Evolutionary conservation across 1,140 invertebrate species (phyloP).

Genomic region (honey bee (Apis mellifera)): DNA sequence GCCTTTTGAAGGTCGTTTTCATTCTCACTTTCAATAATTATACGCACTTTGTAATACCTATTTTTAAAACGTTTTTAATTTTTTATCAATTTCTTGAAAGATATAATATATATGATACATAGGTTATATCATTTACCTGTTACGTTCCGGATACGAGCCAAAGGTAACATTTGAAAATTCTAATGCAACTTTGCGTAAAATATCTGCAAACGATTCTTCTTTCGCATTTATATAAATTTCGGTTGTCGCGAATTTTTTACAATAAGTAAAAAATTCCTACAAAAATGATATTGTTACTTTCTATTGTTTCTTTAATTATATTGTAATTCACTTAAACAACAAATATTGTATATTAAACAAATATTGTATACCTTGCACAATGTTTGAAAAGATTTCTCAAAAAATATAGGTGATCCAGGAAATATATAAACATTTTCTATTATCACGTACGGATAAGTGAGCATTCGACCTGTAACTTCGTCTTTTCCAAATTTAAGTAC

Average conservation of each 20-base stretch:
- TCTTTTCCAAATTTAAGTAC: constrained; percentile 78
- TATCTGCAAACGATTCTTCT: constrained; percentile 79
- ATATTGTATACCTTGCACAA: constrained; percentile 75
- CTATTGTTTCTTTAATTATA: neutral
- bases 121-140: constrained; percentile 67
- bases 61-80: constrained; percentile 24
- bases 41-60: constrained; percentile 80
- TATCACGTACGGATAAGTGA: constrained; percentile 85
- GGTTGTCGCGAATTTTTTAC: constrained; percentile 75
- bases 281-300: constrained; percentile 26
- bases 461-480: constrained; percentile 60
- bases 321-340: neutral
- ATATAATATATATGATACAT: no score
- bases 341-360: neutral
- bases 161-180: constrained; percentile 80
- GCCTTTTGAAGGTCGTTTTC: constrained; percentile 73
- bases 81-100: no score
- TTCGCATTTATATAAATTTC: constrained; percentile 78
- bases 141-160: constrained; percentile 81
- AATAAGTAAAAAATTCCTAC: constrained; percentile 75
- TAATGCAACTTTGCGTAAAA: constrained; percentile 76
- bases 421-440: constrained; percentile 90
- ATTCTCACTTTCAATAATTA: constrained; percentile 80
- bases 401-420: constrained; percentile 88
- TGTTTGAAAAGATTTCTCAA: constrained; percentile 83